Percentiles rank a stretch among this genome's conserved stretches.
Conservation (phyloP, 35 echinoderm and acorn worm species). For the Apostichopus japonicus region DNA sequence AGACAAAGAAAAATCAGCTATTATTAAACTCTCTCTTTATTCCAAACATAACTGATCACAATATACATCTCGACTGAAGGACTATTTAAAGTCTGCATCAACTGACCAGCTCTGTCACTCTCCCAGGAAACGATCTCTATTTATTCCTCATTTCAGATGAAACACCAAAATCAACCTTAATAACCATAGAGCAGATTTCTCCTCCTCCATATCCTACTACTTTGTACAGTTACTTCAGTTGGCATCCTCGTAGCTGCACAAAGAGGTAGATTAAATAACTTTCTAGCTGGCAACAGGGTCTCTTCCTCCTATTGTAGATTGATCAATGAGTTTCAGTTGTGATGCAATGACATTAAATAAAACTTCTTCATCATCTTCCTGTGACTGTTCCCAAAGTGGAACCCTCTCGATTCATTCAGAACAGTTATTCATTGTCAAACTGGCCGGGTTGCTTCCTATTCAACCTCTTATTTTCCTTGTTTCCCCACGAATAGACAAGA, state of each 20-base stretch:
- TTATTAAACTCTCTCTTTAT: not conserved
- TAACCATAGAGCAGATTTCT: too few species aligned
- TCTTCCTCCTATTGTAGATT: not conserved
- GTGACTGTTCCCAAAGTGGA: not conserved
- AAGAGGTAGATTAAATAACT: not conserved
- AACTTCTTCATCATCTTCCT: not conserved
- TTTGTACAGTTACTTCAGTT: too few species aligned
- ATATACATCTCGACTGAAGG: not conserved
- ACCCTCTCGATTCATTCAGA: not conserved
- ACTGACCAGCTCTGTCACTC: not conserved
- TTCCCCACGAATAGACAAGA: constrained; percentile 64
- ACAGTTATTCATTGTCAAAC: constrained; percentile 59
- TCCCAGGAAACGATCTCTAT: too few species aligned
- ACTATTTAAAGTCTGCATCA: not conserved
- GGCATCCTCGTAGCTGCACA: too few species aligned
- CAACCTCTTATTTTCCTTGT: constrained; percentile 38
- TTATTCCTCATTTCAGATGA: too few species aligned
- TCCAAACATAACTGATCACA: not conserved
- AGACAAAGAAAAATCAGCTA: not conserved
- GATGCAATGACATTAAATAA: not conserved
- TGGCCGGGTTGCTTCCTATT: constrained; percentile 68
- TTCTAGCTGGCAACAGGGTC: not conserved
- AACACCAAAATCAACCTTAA: too few species aligned
- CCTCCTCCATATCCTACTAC: too few species aligned
- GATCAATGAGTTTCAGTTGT: not conserved